Evolutionary conservation across 2,113 vertebrate species (phyloP).

Genomic region (Collichthys lucidus): DNA sequence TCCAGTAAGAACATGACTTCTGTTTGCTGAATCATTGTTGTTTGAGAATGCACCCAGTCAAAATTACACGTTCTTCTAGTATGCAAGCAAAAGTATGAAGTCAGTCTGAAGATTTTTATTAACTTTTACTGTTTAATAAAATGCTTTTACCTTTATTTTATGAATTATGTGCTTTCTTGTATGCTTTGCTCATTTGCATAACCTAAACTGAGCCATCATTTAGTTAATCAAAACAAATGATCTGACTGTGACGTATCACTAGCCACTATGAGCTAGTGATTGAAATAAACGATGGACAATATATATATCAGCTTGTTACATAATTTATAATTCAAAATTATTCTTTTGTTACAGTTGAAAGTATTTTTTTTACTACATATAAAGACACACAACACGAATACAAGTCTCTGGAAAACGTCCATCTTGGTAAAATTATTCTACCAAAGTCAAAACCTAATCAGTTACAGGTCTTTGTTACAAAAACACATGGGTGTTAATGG

Average conservation of each 20-base stretch:
- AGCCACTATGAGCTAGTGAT: background rate
- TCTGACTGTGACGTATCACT: background rate
- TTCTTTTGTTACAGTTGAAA: background rate
- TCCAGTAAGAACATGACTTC: slow-evolving; percentile 30
- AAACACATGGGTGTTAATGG: background rate
- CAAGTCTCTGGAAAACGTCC: background rate
- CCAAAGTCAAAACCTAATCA: background rate
- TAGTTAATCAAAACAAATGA: background rate
- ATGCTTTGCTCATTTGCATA: background rate
- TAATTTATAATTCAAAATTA: slow-evolving; percentile 1
- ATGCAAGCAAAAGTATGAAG: too few relatives aligned
- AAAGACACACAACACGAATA: background rate
- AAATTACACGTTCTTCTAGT: background rate
- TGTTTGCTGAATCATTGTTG: slow-evolving; percentile 38
- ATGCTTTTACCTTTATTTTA: too few relatives aligned
- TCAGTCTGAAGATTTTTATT: background rate
- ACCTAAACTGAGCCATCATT: background rate
- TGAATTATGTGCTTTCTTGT: background rate
- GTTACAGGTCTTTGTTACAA: background rate
- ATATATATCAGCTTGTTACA: background rate
- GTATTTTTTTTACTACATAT: slow-evolving; percentile 1
- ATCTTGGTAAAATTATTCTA: background rate
- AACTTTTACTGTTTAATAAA: background rate
- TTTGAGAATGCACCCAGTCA: background rate
- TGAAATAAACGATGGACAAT: background rate